Base-by-base conservation (phyloP, 2,888 invertebrate species). In the Disparrhopalites patrizii region DNA sequence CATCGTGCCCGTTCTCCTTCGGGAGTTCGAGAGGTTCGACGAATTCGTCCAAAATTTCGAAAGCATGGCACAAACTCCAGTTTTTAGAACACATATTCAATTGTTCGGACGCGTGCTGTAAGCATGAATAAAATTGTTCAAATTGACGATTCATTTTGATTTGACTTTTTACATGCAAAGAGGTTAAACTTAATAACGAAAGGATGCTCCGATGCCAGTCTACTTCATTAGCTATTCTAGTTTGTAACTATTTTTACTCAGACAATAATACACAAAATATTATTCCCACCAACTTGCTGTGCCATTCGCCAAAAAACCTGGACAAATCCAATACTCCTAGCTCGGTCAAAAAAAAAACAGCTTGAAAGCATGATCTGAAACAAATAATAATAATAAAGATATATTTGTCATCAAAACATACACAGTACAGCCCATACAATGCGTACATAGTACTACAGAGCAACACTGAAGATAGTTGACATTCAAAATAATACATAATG, bases 311-410 rank as follows among this genome's bases (percentile, higher is more conserved):
- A 47, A 47, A 47, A 5, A 47, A 25, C 23, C 23, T 7, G 47
- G 47, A 47, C 23, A 47, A 47, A 47, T 47, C 47, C 47, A 47
- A 23, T 7, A 8, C 3, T 3, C 7, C 47, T 20, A 47, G 20
- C 3, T 23, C 47, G 43, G 57, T 27, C 38, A 57, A 40, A 40
- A 43, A 57, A 38, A 31, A 40, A 40, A 43, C 57, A 27, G 28
- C n/a, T n/a, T n/a, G n/a, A n/a, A n/a, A n/a, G n/a, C n/a, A n/a
- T n/a, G n/a, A n/a, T n/a, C n/a, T n/a, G n/a, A n/a, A n/a, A n/a
- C n/a, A n/a, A n/a, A n/a, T n/a, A n/a, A n/a, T n/a, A n/a, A n/a
- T n/a, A n/a, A n/a, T n/a, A n/a, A n/a, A n/a, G n/a, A n/a, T n/a
- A n/a, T n/a, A n/a, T n/a, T n/a, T n/a, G n/a, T n/a, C n/a, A n/a